A percentile compares a stretch with the other conserved stretches of the same genome.
Conservation (phyloP, 2,797 vertebrate species). For the Esox lucius region DNA sequence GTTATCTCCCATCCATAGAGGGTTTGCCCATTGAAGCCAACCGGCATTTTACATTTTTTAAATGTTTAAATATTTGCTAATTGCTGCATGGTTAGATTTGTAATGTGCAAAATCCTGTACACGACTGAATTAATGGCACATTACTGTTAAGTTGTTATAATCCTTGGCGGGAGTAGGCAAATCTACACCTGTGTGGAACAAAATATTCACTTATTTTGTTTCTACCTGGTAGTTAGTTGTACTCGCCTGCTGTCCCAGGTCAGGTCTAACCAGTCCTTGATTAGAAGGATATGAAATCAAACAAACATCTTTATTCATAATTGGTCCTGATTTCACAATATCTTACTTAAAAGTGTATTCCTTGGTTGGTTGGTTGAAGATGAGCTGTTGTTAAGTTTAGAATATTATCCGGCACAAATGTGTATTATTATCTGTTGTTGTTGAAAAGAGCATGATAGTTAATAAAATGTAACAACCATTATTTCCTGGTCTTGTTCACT, state of each 20-base stretch:
- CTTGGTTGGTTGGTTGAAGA: constrained; percentile 32
- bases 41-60: background rate
- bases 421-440: too few relatives aligned
- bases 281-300: too few relatives aligned
- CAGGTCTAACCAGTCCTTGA: too few relatives aligned
- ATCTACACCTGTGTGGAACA: too few relatives aligned
- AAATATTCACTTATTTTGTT: too few relatives aligned
- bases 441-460: too few relatives aligned
- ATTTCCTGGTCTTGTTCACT: too few relatives aligned
- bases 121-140: constrained; percentile 21
- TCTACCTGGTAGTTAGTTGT: too few relatives aligned
- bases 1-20: constrained; percentile 20
- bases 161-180: background rate
- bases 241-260: too few relatives aligned
- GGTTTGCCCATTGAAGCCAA: constrained; percentile 29
- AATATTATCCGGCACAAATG: too few relatives aligned
- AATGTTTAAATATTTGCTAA: constrained; percentile 4
- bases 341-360: constrained; percentile 37
- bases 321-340: constrained; percentile 32
- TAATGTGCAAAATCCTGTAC: constrained; percentile 20
- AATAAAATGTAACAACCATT: too few relatives aligned
- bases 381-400: background rate
- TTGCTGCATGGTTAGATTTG: constrained; percentile 24
- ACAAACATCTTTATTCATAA: constrained; percentile 10
- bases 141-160: constrained; percentile 26